Base-by-base conservation (phyloP, 1,140 invertebrate genomes). In the Neotoxoptera formosana region DNA sequence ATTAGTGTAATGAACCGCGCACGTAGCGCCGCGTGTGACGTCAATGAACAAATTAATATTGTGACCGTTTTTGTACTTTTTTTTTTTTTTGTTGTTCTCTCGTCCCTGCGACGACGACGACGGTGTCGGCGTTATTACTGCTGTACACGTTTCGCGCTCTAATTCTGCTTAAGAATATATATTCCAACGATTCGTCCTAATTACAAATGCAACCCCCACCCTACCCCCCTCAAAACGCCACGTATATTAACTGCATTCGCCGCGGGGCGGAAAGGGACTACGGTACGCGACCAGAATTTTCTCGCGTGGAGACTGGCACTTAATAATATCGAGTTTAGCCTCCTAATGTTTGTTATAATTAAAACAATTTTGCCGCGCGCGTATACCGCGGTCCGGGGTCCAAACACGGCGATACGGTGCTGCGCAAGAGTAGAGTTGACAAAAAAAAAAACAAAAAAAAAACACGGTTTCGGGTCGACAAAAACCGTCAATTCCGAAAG, bases 271-370 rank as follows among this genome's bases (percentile, higher is more conserved):
- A 56, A 36, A 56, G 34, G 48, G 48, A 89, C n/a, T n/a, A n/a
- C 51, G 34, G 34, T 89, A 89, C 88, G 88, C 51, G 88, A 89
- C 88, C 41, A 56, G 88, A 51, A 89, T 89, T 91, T 60, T 76
- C 91, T 92, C 45, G 60, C 60, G 21, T 41, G n/a, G 60, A 45
- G 45, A 92, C 45, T 51, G 67, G 8, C 76, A 51, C 67, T 92
- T 92, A 92, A 92, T 92, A 92, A 92, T 81, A 48, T 92, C 76
- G 47, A 48, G 91, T 45, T 92, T 91, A 67, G 41, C 60, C n/a
- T 45, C 41, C 60, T n/a, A 76, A 91, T 76, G 90, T 76, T 92
- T 51, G 91, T 92, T 92, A 92, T 92, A 92, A 92, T 92, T 92
- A 92, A 92, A 92, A 92, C 47, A 84, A 84, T 92, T 92, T 81